Conservation (phyloP, 2,797 vertebrate genomes). For the Knipowitschia caucasica region DNA sequence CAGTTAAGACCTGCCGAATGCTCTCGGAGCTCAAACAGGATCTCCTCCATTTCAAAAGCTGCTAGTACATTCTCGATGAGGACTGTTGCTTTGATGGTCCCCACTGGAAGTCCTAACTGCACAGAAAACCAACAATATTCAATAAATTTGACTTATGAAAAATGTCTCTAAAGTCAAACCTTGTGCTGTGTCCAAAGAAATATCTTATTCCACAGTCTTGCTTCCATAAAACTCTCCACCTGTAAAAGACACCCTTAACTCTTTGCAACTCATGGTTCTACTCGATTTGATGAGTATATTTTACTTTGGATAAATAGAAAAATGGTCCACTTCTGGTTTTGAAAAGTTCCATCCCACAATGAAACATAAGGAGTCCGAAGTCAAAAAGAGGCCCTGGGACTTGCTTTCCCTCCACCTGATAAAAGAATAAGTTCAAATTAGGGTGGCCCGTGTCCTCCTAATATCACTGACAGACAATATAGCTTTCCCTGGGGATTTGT, state of each 20-base stretch:
- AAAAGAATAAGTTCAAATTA: too few relatives aligned
- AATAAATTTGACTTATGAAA: too few relatives aligned
- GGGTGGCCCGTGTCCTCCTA: too few relatives aligned
- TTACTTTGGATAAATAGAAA: constrained; percentile 81
- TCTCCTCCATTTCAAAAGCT: constrained; percentile 84
- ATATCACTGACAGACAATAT: too few relatives aligned
- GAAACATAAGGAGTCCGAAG: constrained; percentile 80
- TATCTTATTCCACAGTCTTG: constrained; percentile 81
- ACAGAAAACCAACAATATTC: constrained; percentile 11
- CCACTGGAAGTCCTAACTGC: constrained; percentile 73
- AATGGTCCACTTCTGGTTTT: constrained; percentile 75
- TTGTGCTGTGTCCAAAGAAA: constrained; percentile 81
- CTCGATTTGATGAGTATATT: neutral
- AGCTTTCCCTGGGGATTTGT: too few relatives aligned
- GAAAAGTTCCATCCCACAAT: constrained; percentile 71
- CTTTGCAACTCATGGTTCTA: neutral
- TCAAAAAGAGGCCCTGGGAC: constrained; percentile 80
- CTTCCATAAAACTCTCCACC: constrained; percentile 80
- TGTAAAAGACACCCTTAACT: constrained; percentile 25
- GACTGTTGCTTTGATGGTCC: constrained; percentile 79
- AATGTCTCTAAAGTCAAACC: constrained; percentile 55
- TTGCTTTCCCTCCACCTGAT: constrained; percentile 75
- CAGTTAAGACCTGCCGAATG: constrained; percentile 84
- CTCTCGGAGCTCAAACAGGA: constrained; percentile 76
- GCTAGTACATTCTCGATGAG: constrained; percentile 81